Evolutionary conservation across 2,797 vertebrate genomes (phyloP), one percentile per base, ranked within the genome.

Genomic region (Ctenopoma kingsleyae): DNA sequence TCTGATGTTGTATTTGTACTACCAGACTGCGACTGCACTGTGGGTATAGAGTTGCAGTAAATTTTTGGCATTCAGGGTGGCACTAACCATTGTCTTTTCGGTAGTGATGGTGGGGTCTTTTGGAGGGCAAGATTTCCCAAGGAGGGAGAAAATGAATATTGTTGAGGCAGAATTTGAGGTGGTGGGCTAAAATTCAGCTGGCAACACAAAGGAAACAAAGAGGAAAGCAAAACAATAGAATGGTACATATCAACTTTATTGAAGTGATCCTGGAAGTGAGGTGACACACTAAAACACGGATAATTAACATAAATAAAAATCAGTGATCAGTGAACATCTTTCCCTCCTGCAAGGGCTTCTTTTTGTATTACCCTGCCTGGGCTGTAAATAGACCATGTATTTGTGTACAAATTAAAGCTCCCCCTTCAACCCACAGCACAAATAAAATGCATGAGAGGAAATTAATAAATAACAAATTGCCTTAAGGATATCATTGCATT

Each of bases 401-500:
- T 82, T 83, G 60, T 78, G 59, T 71, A 62, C 48, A 83, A 87
- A 87, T 86, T 72, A 77, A 53, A 78, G 69, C 63, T 52, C 49
- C 66, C 68, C 22, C 54, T 69, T 85, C 76, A 85, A 81, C 64
- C 55, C 46, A 17, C 51, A 76, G 61, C 80, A 81, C 71, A 83
- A 80, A 83, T 78, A 52, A 83, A 86, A 86, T 43, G 64, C 71
- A 82, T 83, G 78, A 81, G 67, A 83, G 52, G 43, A 89, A 87
- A 83, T 84, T 71, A 83, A 85, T 88, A 87, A 90, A 88, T 86
- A 87, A 82, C 74, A 76, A 83, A 85, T 23, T 77, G 81, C 78
- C 88, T 89, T 55, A 57, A 87, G 89, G 83, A 82, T 74, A 80
- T 78, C 58, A 64, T 65, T 32, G 22, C 48, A 79, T 75, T 79